Evolutionary conservation across 2,888 invertebrate species (phyloP).

Genomic region (Ischnura elegans): DNA sequence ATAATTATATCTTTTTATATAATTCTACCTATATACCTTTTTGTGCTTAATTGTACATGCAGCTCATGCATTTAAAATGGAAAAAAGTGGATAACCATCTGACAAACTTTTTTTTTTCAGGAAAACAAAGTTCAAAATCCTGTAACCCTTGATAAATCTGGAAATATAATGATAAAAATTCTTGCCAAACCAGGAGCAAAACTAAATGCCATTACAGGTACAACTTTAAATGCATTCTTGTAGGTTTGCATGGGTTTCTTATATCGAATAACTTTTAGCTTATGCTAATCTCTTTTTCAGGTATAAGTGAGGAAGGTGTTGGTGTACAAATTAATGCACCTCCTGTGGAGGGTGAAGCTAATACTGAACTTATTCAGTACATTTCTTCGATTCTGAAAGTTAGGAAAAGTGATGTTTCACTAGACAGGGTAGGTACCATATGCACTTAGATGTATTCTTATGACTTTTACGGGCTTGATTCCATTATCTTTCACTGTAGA

Average conservation of each 20-base stretch:
- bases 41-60: no score
- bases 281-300: conserved; percentile 73
- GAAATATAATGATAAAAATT: conserved; percentile 83
- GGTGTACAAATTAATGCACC: conserved; percentile 89
- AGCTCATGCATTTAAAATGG: no score
- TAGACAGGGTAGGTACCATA: conserved; percentile 82
- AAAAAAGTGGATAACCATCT: no score
- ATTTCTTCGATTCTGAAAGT: conserved; percentile 84
- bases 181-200: conserved; percentile 89
- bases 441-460: conserved; percentile 68
- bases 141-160: conserved; percentile 80
- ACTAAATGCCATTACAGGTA: conserved; percentile 84
- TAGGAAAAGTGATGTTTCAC: conserved; percentile 84
- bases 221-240: conserved; percentile 23
- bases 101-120: not conserved
- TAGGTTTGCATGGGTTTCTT: no score
- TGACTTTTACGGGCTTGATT: not conserved
- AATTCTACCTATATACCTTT: no score
- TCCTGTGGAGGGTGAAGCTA: conserved; percentile 91
- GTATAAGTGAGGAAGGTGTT: conserved; percentile 83
- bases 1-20: no score
- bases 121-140: conserved; percentile 73
- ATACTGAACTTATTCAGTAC: conserved; percentile 87
- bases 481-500: not conserved
- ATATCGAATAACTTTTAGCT: not conserved